These are phyloP conservation scores for Drosophila nr. perissopoda DNA, from an alignment of 2,888 invertebrate species.

Conservation along the genomic window DNA sequence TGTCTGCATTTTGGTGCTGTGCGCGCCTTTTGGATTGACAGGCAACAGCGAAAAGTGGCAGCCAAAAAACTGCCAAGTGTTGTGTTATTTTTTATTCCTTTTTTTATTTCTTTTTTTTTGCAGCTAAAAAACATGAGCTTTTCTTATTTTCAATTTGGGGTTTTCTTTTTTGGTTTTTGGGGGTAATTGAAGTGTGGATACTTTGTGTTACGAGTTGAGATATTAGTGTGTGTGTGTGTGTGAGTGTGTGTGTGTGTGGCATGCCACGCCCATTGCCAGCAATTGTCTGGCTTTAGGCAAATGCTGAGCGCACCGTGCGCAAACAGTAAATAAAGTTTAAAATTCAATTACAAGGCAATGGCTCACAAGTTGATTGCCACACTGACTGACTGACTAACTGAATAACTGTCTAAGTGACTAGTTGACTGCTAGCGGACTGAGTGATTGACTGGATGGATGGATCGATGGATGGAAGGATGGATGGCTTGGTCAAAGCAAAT, in stretches of 20 bases:
- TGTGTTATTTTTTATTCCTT: constrained; percentile 53
- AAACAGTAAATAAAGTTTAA: constrained; percentile 79
- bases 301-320: constrained; percentile 44
- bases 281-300: constrained; percentile 62
- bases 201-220: constrained; percentile 41
- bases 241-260: neutral
- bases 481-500: constrained; percentile 55
- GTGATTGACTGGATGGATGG: constrained; percentile 25
- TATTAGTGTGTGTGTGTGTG: constrained; percentile 13
- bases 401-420: constrained; percentile 10
- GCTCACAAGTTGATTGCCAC: constrained; percentile 73
- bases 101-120: constrained; percentile 38
- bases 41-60: constrained; percentile 64
- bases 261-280: constrained; percentile 36
- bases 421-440: constrained; percentile 22
- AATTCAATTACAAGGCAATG: constrained; percentile 79
- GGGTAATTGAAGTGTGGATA: constrained; percentile 77
- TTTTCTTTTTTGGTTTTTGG: constrained; percentile 19
- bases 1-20: constrained; percentile 54
- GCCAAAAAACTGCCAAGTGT: constrained; percentile 53
- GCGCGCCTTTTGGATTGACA: constrained; percentile 73
- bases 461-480: constrained; percentile 27
- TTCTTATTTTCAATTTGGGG: constrained; percentile 18
- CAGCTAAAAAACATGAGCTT: constrained; percentile 29
- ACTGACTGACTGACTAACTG: constrained; percentile 29